Base-by-base conservation (phyloP, 1,140 invertebrate genomes). In the Chelonus insularis region DNA sequence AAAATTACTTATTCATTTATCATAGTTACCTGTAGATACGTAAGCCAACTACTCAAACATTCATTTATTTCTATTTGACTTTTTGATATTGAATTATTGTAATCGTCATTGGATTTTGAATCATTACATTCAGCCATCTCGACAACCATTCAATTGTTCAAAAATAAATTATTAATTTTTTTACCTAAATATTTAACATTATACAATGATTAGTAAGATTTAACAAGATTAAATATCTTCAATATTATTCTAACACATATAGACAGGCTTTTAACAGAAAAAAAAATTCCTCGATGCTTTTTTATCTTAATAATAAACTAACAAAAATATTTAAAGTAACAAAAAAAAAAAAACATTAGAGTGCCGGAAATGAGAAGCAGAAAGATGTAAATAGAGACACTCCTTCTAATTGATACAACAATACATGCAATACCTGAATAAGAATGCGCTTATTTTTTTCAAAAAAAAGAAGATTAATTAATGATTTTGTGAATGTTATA, bases 31-130 rank as follows among this genome's bases (percentile, higher is more conserved):
- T 87, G 85, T 62, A 87, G 77, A 79, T 88, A 88, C 65, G 81
- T 80, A 6, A 87, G 80, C 87, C 87, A 88, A 69, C 84, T 85
- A 57, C 84, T 83, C 41, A 87, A 80, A 72, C 86, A 87, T 67
- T 88, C 86, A 56, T 83, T 83, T 47, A 86, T 79, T 58, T 86
- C 84, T 54, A 82, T 79, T 74, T 84, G 78, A 68, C 67, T 72
- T 61, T 72, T 76, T 39, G 68, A 71, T 54, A 74, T 68, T 68
- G 78, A 74, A 76, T 75, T 78, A 61, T 16, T 43, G 8, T 14
- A 14, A 18, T 81, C 77, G 29, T 70, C 69, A 36, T 62, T 65
- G 39, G 73, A 60, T 68, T 77, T 79, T 61, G 71, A 62, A 58
- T 80, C 77, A 66, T 76, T 75, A 62, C 75, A 74, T 62, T 82